Conservation (phyloP, 2,113 vertebrate species). For the Anarrhichthys ocellatus region DNA sequence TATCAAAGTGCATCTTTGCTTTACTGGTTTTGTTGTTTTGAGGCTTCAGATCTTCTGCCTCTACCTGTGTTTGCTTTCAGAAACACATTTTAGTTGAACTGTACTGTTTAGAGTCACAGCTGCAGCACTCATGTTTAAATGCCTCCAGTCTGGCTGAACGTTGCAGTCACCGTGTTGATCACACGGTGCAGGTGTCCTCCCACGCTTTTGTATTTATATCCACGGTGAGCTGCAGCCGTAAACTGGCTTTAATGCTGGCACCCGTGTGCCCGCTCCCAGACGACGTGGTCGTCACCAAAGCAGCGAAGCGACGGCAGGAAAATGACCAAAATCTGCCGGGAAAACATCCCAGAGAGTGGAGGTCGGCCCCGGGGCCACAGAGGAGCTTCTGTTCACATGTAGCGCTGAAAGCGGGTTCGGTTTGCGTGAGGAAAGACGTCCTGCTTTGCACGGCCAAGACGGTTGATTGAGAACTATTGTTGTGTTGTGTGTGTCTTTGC, state of each 20-base stretch:
- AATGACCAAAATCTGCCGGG: background rate
- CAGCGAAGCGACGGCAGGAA: background rate
- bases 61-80: background rate
- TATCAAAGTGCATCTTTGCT: background rate
- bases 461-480: background rate
- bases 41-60: background rate
- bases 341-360: background rate
- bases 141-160: slow-evolving; percentile 14
- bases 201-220: slow-evolving; percentile 26
- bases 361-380: background rate
- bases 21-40: background rate
- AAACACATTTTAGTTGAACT: background rate
- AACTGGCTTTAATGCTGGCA: slow-evolving; percentile 8
- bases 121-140: slow-evolving; percentile 10
- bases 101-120: background rate
- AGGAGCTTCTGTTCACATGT: slow-evolving; percentile 15
- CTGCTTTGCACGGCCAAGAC: background rate
- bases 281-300: background rate
- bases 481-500: background rate
- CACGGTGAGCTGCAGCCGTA: background rate
- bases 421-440: background rate
- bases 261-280: background rate
- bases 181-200: slow-evolving; percentile 12
- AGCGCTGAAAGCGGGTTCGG: background rate
- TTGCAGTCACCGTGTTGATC: slow-evolving; percentile 10